These are phyloP conservation scores for Eutolmus rufibarbis DNA, from an alignment of 2,888 invertebrate species.

Conservation along the genomic window DNA sequence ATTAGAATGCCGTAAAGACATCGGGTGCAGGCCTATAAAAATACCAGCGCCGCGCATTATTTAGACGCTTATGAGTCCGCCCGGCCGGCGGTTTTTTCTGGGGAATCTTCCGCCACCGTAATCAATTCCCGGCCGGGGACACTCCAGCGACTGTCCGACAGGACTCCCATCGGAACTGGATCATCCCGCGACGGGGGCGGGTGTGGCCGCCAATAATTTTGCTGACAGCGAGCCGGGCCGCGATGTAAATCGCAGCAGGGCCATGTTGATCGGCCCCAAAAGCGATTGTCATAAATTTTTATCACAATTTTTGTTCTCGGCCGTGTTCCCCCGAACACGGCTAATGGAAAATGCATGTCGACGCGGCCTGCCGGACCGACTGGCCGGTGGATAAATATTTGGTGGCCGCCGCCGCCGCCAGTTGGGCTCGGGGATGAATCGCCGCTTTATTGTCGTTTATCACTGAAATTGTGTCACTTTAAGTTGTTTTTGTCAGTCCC, in stretches of 20 bases:
- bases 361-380: not conserved
- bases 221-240: not conserved
- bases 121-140: constrained; percentile 5
- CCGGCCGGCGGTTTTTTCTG: not conserved
- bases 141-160: not conserved
- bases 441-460: constrained; percentile 23
- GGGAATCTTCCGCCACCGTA: not conserved
- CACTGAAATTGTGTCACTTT: constrained; percentile 27
- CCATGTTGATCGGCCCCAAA: not conserved
- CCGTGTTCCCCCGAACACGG: not conserved
- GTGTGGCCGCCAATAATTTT: not conserved
- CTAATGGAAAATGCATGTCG: constrained; percentile 36
- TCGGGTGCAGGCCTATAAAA: constrained; percentile 15
- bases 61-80: constrained; percentile 4
- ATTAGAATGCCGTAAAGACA: constrained; percentile 32
- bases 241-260: not conserved
- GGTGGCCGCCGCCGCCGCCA: not conserved
- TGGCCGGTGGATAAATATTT: not conserved
- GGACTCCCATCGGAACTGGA: not conserved
- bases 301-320: constrained; percentile 11
- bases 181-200: not conserved
- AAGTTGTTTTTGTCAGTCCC: constrained; percentile 4
- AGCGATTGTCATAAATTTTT: constrained; percentile 34
- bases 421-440: constrained; percentile 1
- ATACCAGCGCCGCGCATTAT: constrained; percentile 5